Evolutionary conservation across 2,113 vertebrate genomes (phyloP).

Genomic region (Platanista minor): DNA sequence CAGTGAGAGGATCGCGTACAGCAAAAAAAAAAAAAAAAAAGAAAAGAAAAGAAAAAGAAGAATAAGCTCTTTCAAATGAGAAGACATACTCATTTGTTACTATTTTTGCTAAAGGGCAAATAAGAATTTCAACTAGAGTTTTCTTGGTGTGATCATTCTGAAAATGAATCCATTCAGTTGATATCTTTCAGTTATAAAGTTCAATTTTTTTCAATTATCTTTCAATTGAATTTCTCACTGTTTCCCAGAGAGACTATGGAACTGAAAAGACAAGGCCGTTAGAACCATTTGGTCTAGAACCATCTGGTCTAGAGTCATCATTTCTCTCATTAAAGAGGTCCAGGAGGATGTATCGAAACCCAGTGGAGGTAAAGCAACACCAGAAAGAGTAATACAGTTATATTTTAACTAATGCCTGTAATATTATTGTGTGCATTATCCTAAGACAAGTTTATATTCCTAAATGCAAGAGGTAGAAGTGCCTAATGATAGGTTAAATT

Average conservation of each 20-base stretch:
- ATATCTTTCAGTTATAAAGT: not conserved
- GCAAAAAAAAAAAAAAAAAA: too few species aligned
- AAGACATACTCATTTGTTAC: not conserved
- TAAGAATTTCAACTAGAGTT: not conserved
- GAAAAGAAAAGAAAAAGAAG: too few species aligned
- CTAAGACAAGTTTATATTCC: slow-evolving; percentile 16
- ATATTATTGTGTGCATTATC: not conserved
- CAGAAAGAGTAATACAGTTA: not conserved
- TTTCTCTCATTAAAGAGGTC: not conserved
- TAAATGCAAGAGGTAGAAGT: not conserved
- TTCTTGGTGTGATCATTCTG: not conserved
- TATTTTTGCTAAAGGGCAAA: not conserved
- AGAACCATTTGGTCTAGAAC: not conserved
- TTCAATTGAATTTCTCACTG: not conserved
- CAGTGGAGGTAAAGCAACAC: not conserved
- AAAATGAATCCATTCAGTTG: not conserved
- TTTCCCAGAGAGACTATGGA: not conserved
- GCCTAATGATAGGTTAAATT: not conserved
- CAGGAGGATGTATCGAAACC: not conserved
- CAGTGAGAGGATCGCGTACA: too few species aligned
- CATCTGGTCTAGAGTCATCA: not conserved
- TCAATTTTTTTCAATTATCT: not conserved
- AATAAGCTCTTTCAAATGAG: not conserved
- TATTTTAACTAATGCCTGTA: not conserved
- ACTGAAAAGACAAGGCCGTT: not conserved